phyloP scores from a whole-genome alignment of 1,140 invertebrate species.

The Drosophila repletoides region DNA sequence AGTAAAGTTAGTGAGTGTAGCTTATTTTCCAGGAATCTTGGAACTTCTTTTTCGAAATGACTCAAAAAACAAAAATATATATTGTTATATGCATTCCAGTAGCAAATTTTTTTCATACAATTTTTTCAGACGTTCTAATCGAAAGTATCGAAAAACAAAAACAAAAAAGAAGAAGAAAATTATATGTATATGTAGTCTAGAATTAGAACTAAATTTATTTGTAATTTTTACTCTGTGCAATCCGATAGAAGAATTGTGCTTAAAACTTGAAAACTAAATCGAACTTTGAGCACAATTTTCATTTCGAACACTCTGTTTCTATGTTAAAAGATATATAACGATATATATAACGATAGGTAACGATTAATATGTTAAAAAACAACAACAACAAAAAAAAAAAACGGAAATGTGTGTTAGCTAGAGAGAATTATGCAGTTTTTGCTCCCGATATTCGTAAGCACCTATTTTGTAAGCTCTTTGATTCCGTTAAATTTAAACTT shows the following conservation, averaged over 20 bases:
- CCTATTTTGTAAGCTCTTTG: constrained; percentile 59
- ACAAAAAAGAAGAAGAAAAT: constrained; percentile 36
- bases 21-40: constrained; percentile 4
- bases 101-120: constrained; percentile 62
- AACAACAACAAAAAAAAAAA: constrained; percentile 2
- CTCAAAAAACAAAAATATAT: constrained; percentile 34
- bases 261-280: constrained; percentile 5
- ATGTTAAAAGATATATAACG: constrained; percentile 44
- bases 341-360: constrained; percentile 23
- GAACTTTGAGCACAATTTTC: constrained; percentile 14
- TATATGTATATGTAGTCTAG: constrained; percentile 15
- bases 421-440: constrained; percentile 61
- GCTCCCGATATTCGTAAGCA: constrained; percentile 66
- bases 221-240: constrained; percentile 50
- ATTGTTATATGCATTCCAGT: constrained; percentile 65
- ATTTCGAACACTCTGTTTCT: constrained; percentile 20
- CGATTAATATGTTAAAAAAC: constrained; percentile 21
- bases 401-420: constrained; percentile 48
- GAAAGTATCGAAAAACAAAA: constrained; percentile 26
- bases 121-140: constrained; percentile 56
- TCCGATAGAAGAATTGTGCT: constrained; percentile 18
- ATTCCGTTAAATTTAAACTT: constrained; percentile 65
- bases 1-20: constrained; percentile 5
- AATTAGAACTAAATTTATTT: constrained; percentile 45
- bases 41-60: constrained; percentile 8